These are phyloP conservation scores for Pyralis farinalis DNA, from an alignment of 2,888 invertebrate genomes.

Conservation along the genomic window DNA sequence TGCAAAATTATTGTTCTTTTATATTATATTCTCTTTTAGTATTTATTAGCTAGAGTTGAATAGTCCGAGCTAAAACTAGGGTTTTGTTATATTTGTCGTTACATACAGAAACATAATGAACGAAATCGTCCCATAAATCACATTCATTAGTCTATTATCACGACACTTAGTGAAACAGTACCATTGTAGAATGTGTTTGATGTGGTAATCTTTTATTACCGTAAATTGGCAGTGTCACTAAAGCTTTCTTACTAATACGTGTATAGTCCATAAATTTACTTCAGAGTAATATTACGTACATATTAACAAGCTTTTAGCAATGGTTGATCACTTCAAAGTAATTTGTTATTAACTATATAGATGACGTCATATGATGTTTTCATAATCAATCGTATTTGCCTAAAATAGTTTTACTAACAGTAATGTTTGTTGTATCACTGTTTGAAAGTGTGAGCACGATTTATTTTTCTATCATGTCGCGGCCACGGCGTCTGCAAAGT, in stretches of 20 bases:
- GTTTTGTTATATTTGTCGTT: background rate
- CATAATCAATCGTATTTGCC: too few relatives aligned
- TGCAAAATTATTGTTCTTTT: too few relatives aligned
- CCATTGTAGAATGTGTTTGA: background rate
- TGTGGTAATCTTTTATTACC: conserved; percentile 3
- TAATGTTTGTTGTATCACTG: too few relatives aligned
- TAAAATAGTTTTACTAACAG: too few relatives aligned
- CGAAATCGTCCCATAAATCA: conserved; percentile 3
- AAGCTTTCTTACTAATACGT: background rate
- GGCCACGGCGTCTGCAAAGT: too few relatives aligned
- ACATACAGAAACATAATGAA: background rate
- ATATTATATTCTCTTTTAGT: too few relatives aligned
- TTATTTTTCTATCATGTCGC: too few relatives aligned
- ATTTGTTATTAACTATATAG: background rate
- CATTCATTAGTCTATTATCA: conserved; percentile 1
- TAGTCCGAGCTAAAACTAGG: background rate
- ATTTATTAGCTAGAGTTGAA: too few relatives aligned
- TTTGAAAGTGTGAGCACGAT: too few relatives aligned
- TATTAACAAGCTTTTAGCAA: background rate
- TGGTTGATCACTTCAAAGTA: background rate
- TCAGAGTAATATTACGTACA: background rate
- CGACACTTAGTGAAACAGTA: background rate
- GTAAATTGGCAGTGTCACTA: background rate
- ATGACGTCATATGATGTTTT: too few relatives aligned
- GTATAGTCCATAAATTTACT: background rate